Base-by-base conservation (phyloP, 2,888 invertebrate species). In the Heliconius cydno region DNA sequence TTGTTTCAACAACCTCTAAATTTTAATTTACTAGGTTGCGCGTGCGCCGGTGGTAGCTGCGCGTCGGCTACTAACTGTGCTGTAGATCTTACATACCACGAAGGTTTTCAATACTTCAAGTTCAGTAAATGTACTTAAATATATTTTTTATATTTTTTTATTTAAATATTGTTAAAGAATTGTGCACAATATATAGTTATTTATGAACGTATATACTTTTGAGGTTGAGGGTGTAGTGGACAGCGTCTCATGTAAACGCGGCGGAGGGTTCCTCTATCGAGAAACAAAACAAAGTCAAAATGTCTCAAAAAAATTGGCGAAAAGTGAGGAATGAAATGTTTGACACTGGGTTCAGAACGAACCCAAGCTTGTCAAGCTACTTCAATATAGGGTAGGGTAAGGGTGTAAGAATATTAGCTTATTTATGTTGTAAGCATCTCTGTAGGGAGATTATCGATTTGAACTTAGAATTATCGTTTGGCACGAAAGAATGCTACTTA, bases 21-120 rank as follows among this genome's bases (percentile, higher is more conserved):
- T 34, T 75, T 86, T 82, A 65, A 46, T 81, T 71, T 87, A 92
- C 89, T 90, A 93, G 93, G 93, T 88, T 90, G 89, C 93, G 93
- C 94, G 94, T 94, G 94, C 94, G 93, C 90, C 86, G 86, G 85
- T 84, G 84, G 82, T 82, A 84, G 86, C 84, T 85, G 89, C 91
- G 88, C 92, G 89, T 86, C 88, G 87, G 86, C 88, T 88, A 94
- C 94, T 94, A 87, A 87, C 83, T 83, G 77, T 71, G 81, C 78
- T 85, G 85, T 84, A 84, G 83, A 86, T 86, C 86, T 84, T 85
- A 84, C 88, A 85, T 91, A 88, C 93, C 94, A 92, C 91, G 92
- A 92, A 93, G 90, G 90, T 91, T 93, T 78, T 74, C 34, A 60
- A 74, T 68, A 41, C 57, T 41, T 88, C 90, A 91, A 92, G 84